A percentile compares a stretch with the other conserved stretches of the same genome.
Conservation (phyloP, 1,140 invertebrate species). For the Carcinoscorpius rotundicauda region DNA sequence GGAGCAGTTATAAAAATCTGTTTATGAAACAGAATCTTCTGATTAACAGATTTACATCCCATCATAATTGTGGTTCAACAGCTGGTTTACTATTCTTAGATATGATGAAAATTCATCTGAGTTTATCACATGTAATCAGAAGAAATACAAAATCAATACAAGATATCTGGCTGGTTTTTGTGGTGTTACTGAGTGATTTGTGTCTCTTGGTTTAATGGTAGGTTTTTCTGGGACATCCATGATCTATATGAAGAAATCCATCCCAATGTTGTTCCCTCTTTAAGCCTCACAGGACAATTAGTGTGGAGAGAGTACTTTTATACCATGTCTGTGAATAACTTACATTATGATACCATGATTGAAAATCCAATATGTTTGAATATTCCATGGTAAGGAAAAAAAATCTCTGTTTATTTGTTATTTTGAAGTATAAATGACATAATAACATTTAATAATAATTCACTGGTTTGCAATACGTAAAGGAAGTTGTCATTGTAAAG, state of each 20-base stretch:
- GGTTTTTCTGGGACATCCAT: constrained; percentile 71
- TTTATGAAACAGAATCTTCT: too few species aligned
- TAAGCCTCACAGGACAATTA: constrained; percentile 72
- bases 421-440: neutral
- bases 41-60: too few species aligned
- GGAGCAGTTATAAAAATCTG: too few species aligned
- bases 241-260: constrained; percentile 65
- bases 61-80: too few species aligned
- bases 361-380: constrained; percentile 83
- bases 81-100: too few species aligned
- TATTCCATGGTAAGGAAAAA: constrained; percentile 56
- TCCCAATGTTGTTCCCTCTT: constrained; percentile 59
- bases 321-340: constrained; percentile 70
- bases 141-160: too few species aligned
- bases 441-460: neutral
- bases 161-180: neutral
- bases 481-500: neutral
- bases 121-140: too few species aligned
- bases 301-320: constrained; percentile 87
- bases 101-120: too few species aligned
- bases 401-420: neutral
- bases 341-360: constrained; percentile 75
- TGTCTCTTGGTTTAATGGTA: constrained; percentile 41
- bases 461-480: neutral
- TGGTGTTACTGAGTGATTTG: constrained; percentile 59